Percentiles rank a stretch among this genome's conserved stretches.
phyloP scores from a whole-genome alignment of 2,797 vertebrate genomes.

The Gadopsis marmoratus region DNA sequence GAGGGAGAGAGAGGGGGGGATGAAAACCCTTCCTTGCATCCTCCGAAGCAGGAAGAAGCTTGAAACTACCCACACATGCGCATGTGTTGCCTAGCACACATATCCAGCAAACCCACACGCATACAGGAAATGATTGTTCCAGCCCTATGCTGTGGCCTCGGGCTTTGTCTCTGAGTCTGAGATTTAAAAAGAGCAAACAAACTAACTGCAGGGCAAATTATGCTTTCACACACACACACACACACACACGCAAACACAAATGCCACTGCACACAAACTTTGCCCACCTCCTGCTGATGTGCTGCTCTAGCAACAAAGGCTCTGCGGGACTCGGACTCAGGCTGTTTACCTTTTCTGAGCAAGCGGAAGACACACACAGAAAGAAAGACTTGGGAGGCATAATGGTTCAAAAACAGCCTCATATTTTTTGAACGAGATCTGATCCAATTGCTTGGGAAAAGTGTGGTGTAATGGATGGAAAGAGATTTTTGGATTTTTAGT shows the following conservation, averaged over 20 bases:
- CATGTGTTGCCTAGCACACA: conserved; percentile 30
- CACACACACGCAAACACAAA: conserved; percentile 45
- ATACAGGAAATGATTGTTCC: conserved; percentile 59
- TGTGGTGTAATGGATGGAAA: conserved; percentile 72
- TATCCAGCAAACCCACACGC: conserved; percentile 54
- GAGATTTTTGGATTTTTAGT: conserved; percentile 74
- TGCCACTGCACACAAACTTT: conserved; percentile 47
- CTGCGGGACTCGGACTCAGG: conserved; percentile 33
- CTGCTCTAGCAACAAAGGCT: conserved; percentile 52
- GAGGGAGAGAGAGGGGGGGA: background rate
- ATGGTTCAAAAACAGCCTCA: conserved; percentile 48
- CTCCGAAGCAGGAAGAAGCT: conserved; percentile 58
- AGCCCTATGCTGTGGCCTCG: conserved; percentile 58
- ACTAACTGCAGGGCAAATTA: conserved; percentile 72
- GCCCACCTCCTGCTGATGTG: conserved; percentile 58
- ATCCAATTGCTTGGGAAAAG: conserved; percentile 70
- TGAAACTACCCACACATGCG: conserved; percentile 45
- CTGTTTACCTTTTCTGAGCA: conserved; percentile 59
- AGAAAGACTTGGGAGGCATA: conserved; percentile 46
- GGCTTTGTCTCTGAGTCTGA: conserved; percentile 67
- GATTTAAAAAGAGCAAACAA: conserved; percentile 76
- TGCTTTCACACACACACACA: conserved; percentile 32
- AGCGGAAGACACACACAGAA: conserved; percentile 41
- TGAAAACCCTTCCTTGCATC: conserved; percentile 47
- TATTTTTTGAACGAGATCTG: conserved; percentile 54